A percentile compares a stretch with the other conserved stretches of the same genome.
Conservation (phyloP, 2,113 vertebrate genomes). For the Sorex fumeus region DNA sequence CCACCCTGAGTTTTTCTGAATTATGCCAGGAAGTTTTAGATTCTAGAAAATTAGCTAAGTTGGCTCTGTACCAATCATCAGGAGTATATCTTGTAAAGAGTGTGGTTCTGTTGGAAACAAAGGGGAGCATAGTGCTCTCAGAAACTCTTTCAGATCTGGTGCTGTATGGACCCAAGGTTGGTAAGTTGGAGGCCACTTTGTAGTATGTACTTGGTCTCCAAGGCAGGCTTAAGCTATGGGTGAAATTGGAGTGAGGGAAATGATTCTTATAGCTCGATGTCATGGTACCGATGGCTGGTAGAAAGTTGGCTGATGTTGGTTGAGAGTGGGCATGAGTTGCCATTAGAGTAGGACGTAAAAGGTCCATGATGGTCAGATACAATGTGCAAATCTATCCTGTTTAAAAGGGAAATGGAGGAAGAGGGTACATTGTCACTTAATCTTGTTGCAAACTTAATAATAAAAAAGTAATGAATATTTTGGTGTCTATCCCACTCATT, state of each 20-base stretch:
- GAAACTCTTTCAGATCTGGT: conserved; percentile 87
- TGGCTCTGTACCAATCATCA: conserved; percentile 95
- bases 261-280: conserved; percentile 91
- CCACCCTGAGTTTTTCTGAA: conserved; percentile 92
- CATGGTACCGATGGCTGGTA: conserved; percentile 93
- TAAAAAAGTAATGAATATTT: conserved; percentile 5
- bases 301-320: conserved; percentile 89
- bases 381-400: conserved; percentile 74
- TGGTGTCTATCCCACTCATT: neutral
- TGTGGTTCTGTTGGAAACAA: conserved; percentile 90
- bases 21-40: conserved; percentile 91
- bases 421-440: neutral
- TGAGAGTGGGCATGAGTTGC: conserved; percentile 90
- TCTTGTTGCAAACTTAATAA: conserved; percentile 10
- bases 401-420: neutral
- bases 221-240: conserved; percentile 89
- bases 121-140: conserved; percentile 90
- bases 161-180: conserved; percentile 86
- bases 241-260: conserved; percentile 86
- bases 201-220: conserved; percentile 93
- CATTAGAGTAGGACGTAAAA: conserved; percentile 90
- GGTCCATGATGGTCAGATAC: conserved; percentile 89
- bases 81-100: conserved; percentile 92
- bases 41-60: conserved; percentile 92
- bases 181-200: conserved; percentile 86